Conservation (phyloP, 1,140 invertebrate genomes). For the Scylla paramamosain region DNA sequence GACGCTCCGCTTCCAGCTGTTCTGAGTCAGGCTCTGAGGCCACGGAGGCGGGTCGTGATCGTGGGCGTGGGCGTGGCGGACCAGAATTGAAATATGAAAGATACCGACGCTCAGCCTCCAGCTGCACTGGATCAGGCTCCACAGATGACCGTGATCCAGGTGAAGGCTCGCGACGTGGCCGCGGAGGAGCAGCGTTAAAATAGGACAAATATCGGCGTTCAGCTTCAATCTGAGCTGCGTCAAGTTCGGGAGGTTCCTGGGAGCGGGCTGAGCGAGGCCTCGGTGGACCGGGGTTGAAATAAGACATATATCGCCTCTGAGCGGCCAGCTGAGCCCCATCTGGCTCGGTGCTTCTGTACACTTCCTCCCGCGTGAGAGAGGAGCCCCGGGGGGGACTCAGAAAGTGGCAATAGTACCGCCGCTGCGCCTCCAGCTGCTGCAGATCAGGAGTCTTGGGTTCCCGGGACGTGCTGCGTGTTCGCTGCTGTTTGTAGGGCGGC, state of each 20-base stretch:
- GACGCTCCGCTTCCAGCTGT: slow-evolving; percentile 61
- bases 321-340: slow-evolving; percentile 72
- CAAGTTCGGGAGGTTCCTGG: slow-evolving; percentile 31
- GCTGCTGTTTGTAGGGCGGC: slow-evolving; percentile 64
- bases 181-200: slow-evolving; percentile 56
- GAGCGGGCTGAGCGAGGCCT: slow-evolving; percentile 52
- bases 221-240: slow-evolving; percentile 51
- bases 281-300: slow-evolving; percentile 70
- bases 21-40: slow-evolving; percentile 49
- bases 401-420: slow-evolving; percentile 75
- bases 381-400: slow-evolving; percentile 71
- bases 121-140: slow-evolving; percentile 64
- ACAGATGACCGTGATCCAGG: background rate
- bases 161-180: background rate
- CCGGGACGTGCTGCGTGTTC: slow-evolving; percentile 22
- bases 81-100: slow-evolving; percentile 73
- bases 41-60: background rate
- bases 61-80: slow-evolving; percentile 51
- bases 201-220: slow-evolving; percentile 58
- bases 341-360: slow-evolving; percentile 36
- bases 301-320: slow-evolving; percentile 68
- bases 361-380: slow-evolving; percentile 54
- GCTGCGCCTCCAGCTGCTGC: slow-evolving; percentile 70
- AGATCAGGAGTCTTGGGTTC: slow-evolving; percentile 45
- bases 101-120: slow-evolving; percentile 73